Evolutionary conservation across 2,888 invertebrate genomes (phyloP).

Genomic region (Empis livida): DNA sequence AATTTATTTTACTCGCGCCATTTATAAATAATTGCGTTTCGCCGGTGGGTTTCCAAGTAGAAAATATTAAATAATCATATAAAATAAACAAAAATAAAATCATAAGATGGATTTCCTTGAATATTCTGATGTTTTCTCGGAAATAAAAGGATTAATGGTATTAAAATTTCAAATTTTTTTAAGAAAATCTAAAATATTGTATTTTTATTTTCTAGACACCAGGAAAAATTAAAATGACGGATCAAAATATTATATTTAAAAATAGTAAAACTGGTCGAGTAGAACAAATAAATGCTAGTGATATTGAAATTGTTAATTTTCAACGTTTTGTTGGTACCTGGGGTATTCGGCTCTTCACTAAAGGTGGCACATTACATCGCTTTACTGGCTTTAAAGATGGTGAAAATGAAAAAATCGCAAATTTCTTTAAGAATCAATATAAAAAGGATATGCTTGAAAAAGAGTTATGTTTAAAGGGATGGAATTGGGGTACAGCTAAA

Average conservation of each 20-base stretch:
- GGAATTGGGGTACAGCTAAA: constrained; percentile 98
- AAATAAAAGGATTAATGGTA: constrained; percentile 81
- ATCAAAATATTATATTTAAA: constrained; percentile 82
- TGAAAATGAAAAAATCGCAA: constrained; percentile 85
- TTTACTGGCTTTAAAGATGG: constrained; percentile 89
- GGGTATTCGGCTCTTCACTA: constrained; percentile 80
- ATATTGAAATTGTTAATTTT: constrained; percentile 85
- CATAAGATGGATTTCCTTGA: constrained; percentile 68
- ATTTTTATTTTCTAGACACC: constrained; percentile 51
- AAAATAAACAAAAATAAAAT: background rate
- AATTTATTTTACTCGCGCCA: no score
- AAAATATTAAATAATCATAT: no score
- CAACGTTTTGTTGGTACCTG: constrained; percentile 82
- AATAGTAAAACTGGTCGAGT: constrained; percentile 95
- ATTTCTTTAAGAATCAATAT: constrained; percentile 75
- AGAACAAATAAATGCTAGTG: constrained; percentile 70
- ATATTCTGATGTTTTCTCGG: constrained; percentile 71
- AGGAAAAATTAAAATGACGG: constrained; percentile 84
- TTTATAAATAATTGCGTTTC: no score
- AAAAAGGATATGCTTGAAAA: constrained; percentile 77
- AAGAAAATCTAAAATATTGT: background rate
- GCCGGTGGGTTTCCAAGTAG: no score
- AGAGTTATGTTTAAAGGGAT: constrained; percentile 89
- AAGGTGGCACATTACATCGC: constrained; percentile 79
- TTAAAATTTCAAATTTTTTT: constrained; percentile 15